Conservation (phyloP, 2,888 invertebrate genomes). For the Mechanitis mazaeus region DNA sequence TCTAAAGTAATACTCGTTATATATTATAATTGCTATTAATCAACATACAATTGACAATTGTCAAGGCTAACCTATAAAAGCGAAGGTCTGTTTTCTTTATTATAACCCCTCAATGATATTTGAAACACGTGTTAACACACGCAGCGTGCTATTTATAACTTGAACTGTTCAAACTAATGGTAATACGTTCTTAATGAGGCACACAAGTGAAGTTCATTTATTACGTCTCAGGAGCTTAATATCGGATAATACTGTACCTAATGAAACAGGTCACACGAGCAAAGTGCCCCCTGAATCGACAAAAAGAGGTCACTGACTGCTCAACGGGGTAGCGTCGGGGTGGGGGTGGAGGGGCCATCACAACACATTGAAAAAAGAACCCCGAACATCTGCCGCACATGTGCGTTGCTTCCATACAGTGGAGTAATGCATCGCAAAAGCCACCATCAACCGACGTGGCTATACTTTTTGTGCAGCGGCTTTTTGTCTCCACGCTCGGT, state of each 20-base stretch:
- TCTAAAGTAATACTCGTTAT: slow-evolving; percentile 62
- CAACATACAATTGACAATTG: slow-evolving; percentile 19
- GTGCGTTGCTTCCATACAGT: slow-evolving; percentile 63
- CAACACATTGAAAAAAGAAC: slow-evolving; percentile 70
- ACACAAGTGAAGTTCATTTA: slow-evolving; percentile 5
- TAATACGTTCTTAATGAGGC: slow-evolving; percentile 19
- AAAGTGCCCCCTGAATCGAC: slow-evolving; percentile 47
- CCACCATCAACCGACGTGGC: slow-evolving; percentile 49
- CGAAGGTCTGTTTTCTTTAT: slow-evolving; percentile 53
- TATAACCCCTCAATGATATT: slow-evolving; percentile 45
- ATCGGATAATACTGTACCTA: slow-evolving; percentile 11
- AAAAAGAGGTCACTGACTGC: slow-evolving; percentile 72
- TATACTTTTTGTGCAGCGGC: slow-evolving; percentile 64
- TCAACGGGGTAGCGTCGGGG: slow-evolving; percentile 48
- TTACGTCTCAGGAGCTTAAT: slow-evolving; percentile 8
- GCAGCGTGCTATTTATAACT: slow-evolving; percentile 55
- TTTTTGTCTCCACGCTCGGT: slow-evolving; percentile 70
- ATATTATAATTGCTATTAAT: slow-evolving; percentile 9
- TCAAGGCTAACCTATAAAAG: slow-evolving; percentile 34
- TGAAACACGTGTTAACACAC: slow-evolving; percentile 61
- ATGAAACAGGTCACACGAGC: slow-evolving; percentile 61
- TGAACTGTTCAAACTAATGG: slow-evolving; percentile 19
- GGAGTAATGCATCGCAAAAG: slow-evolving; percentile 67
- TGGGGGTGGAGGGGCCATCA: slow-evolving; percentile 52
- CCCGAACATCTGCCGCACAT: slow-evolving; percentile 73